Conservation (phyloP, 2,888 invertebrate genomes). For the Pseudanteris insignis region DNA sequence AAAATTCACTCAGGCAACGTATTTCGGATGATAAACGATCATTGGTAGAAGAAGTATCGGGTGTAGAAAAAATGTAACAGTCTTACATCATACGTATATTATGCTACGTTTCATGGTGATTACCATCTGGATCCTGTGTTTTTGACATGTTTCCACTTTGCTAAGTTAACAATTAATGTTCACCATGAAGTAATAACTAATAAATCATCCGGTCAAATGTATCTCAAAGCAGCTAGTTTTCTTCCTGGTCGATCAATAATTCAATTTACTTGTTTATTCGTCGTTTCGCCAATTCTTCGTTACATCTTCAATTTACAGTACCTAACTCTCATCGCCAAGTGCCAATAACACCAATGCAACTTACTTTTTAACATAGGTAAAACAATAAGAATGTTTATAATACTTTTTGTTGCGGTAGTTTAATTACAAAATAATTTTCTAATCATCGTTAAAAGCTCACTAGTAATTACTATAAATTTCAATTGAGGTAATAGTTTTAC, state of each 20-base stretch:
- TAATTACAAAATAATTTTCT: background rate
- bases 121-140: slow-evolving; percentile 56
- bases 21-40: slow-evolving; percentile 62
- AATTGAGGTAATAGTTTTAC: too few species aligned
- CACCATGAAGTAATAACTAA: slow-evolving; percentile 54
- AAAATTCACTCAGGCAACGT: slow-evolving; percentile 53
- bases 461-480: too few species aligned
- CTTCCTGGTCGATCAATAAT: slow-evolving; percentile 1
- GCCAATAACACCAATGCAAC: too few species aligned
- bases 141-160: slow-evolving; percentile 61
- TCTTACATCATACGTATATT: slow-evolving; percentile 31
- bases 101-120: slow-evolving; percentile 46
- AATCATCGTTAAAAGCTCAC: slow-evolving; percentile 7
- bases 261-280: slow-evolving; percentile 2
- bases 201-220: slow-evolving; percentile 53
- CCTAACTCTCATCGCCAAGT: background rate
- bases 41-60: slow-evolving; percentile 38
- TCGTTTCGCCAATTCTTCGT: slow-evolving; percentile 2
- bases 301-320: background rate
- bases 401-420: too few species aligned
- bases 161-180: slow-evolving; percentile 62
- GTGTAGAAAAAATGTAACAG: slow-evolving; percentile 22
- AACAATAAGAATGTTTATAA: too few species aligned
- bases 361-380: too few species aligned
- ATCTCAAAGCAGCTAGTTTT: slow-evolving; percentile 16